These are phyloP conservation scores for Aphidius colemani DNA, from an alignment of 2,888 invertebrate species.

Conservation along the genomic window DNA sequence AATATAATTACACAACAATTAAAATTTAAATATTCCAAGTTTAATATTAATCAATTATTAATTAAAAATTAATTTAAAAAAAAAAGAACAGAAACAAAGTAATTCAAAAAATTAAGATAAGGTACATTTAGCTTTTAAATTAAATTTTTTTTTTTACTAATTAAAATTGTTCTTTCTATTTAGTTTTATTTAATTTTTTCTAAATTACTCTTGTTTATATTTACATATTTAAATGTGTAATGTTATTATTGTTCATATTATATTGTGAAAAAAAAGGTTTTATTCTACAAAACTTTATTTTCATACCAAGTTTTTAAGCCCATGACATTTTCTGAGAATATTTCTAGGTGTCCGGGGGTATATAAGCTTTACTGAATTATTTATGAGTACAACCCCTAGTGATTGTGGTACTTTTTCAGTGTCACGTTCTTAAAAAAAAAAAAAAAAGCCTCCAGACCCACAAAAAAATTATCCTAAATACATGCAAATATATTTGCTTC, in stretches of 20 bases:
- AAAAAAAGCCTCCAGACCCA: neutral
- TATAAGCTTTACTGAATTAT: conserved; percentile 10
- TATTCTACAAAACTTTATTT: no score
- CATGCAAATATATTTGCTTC: conserved; percentile 11
- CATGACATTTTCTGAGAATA: conserved; percentile 11
- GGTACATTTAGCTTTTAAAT: no score
- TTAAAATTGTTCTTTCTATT: no score
- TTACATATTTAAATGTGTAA: neutral
- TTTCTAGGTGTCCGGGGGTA: conserved; percentile 26
- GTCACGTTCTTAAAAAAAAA: conserved; percentile 9
- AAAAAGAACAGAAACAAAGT: neutral
- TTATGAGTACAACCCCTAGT: conserved; percentile 10
- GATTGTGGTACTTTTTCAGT: conserved; percentile 24
- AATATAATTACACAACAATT: neutral
- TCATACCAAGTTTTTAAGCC: no score
- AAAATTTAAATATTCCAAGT: neutral
- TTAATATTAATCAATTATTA: neutral
- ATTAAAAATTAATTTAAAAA: neutral
- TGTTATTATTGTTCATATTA: no score
- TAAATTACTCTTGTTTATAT: neutral
- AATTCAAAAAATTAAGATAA: conserved; percentile 4
- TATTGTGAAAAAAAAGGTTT: no score
- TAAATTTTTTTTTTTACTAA: no score
- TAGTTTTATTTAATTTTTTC: no score
- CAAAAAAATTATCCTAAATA: conserved; percentile 2